Conservation (phyloP, 2,113 vertebrate genomes). For the Gopherus evgoodei region DNA sequence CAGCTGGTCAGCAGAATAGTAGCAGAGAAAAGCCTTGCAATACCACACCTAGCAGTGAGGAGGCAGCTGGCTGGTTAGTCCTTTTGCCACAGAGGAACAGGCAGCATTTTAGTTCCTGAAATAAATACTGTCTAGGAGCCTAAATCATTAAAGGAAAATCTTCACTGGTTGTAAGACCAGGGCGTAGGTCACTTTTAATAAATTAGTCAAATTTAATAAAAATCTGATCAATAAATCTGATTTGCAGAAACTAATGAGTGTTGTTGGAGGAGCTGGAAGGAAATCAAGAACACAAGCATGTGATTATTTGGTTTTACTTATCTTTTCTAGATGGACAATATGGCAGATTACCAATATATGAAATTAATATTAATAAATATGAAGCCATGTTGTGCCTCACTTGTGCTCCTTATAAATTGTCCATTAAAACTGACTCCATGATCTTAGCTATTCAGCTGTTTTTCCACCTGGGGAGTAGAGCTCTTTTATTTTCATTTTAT, state of each 20-base stretch:
- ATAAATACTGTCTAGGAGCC: neutral
- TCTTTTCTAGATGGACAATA: neutral
- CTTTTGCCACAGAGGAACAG: neutral
- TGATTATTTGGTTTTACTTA: neutral
- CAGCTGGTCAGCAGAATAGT: neutral
- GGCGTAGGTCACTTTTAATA: neutral
- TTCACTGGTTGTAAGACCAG: rapidly evolving
- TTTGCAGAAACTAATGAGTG: neutral
- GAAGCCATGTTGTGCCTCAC: neutral
- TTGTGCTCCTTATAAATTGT: neutral
- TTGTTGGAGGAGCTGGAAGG: neutral
- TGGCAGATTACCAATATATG: rapidly evolving
- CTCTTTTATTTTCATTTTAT: neutral
- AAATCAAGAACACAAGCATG: neutral
- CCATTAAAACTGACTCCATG: neutral
- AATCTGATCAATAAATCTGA: neutral
- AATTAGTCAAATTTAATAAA: neutral
- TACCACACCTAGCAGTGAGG: neutral
- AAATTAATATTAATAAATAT: neutral
- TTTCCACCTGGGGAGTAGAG: neutral
- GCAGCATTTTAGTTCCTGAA: neutral
- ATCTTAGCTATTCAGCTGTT: neutral
- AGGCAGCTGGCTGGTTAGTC: neutral
- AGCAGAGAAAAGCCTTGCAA: neutral
- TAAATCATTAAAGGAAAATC: neutral